Evolutionary conservation across 2,888 invertebrate genomes (phyloP), one percentile per base, ranked within the genome.

Genomic region (Aleiodes alternator): DNA sequence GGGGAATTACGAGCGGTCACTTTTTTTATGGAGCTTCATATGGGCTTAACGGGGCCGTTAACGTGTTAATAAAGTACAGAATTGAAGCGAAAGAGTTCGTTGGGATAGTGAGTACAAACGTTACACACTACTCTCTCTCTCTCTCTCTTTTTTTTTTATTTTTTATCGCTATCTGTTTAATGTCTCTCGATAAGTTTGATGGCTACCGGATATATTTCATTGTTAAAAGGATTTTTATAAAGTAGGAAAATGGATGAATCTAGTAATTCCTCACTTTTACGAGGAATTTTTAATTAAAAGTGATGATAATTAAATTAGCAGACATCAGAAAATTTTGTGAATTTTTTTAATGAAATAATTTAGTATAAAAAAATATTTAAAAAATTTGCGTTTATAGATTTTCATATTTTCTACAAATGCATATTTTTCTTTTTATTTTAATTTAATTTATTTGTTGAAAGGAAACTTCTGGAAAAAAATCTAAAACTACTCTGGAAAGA

Each of bases 61-160:
- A 71, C 57, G 71, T 48, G 71, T 71, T 71, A 59, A 71, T 57
- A 71, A 71, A 71, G 57, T 71, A 71, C 71, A 59, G 56, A 56
- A 71, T 71, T 57, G 68, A 68, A 56, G 61, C 9, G 57, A 66
- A 43, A 14, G 31, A 31, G 59, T 23, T 59, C 43, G 64, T 43
- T 43, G 48, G 48, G 48, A 48, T 50, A 29, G 29, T 8, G 16
- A 43, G 12, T 64, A 48, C 43, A 53, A 56, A 68, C 57, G 57
- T 57, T 73, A 56, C 68, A 56, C 50, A 23, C 23, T n/a, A 23
- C 23, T 23, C 1, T n/a, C n/a, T n/a, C n/a, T n/a, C n/a, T n/a
- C 23, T 23, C 23, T 23, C 23, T 23, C 23, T 23, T 23, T 68
- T 5, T 29, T 29, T 68, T 68, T 53, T 43, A n/a, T 14, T 70